Evolutionary conservation across 2,113 vertebrate genomes (phyloP), one percentile per base, ranked within the genome.

Genomic region (Rhinoderma darwinii): DNA sequence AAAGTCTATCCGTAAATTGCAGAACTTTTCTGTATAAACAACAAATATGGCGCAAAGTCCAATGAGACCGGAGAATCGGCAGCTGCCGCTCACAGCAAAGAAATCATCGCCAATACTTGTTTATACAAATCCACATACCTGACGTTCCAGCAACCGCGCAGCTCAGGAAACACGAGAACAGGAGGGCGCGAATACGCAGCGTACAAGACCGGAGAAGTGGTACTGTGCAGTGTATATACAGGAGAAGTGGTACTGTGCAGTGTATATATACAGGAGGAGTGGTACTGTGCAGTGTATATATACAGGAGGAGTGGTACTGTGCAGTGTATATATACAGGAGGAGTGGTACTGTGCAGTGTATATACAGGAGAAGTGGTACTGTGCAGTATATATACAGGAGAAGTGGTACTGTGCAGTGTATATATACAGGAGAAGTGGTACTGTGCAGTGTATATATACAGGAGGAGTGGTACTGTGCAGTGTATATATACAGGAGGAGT

Each of bases 121-220:
- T 66, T 66, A 66, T 66, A 66, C 61, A 66, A 30, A 25, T 30
- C 61, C n/a, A 30, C 61, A 66, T 66, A 30, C 61, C 61, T 66
- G 61, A 30, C 61, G 61, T 66, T 66, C 61, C 61, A 66, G 61
- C n/a, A 30, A 66, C 6, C 27, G n/a, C 27, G 25, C 12, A 66
- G 61, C 61, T 66, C 14, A 25, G 11, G 27, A n/a, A n/a, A n/a
- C n/a, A n/a, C n/a, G n/a, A n/a, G 14, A 30, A 66, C 30, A 2
- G 12, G 14, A 66, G 30, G n/a, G 14, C 12, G 30, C 61, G 27
- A 7, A 66, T 63, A 63, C 61, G 14, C 27, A 66, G 9, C 11
- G 8, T 10, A n/a, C 22, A 43, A 10, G 15, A 37, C 15, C 20
- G 7, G 17, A 20, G 17, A 70, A 70, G 61, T 66, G 8, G 14